Conservation (phyloP, 2,113 vertebrate species). For the Carassius carassius region DNA sequence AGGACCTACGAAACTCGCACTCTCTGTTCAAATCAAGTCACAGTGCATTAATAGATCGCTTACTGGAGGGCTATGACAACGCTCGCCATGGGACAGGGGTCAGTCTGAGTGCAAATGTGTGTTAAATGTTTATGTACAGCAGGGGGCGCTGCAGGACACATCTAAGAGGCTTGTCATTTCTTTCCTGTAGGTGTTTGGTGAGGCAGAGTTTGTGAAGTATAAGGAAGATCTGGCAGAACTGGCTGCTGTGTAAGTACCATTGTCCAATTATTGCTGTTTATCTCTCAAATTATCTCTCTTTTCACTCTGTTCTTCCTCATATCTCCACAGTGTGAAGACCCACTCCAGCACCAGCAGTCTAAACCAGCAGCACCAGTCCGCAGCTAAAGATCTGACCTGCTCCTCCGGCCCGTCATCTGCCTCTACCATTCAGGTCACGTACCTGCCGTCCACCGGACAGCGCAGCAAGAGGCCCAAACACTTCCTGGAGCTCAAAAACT, state of each 20-base stretch:
- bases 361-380: conserved; percentile 85
- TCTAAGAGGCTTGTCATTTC: neutral
- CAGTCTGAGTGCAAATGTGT: neutral
- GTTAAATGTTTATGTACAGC: neutral
- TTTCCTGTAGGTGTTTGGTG: conserved; percentile 82
- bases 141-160: conserved; percentile 13
- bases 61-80: conserved; percentile 88
- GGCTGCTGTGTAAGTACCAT: conserved; percentile 82
- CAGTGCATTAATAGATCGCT: conserved; percentile 80
- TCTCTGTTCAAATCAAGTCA: conserved; percentile 78
- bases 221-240: conserved; percentile 85
- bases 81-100: conserved; percentile 91
- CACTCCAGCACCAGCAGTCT: conserved; percentile 72
- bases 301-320: neutral
- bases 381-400: conserved; percentile 89
- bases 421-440: conserved; percentile 89
- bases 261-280: neutral
- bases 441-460: conserved; percentile 87
- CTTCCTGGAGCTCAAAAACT: conserved; percentile 95
- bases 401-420: conserved; percentile 67
- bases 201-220: conserved; percentile 85
- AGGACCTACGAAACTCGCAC: conserved; percentile 84
- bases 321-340: conserved; percentile 67
- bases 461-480: conserved; percentile 93
- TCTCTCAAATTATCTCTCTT: conserved; percentile 46